Conservation (phyloP, 2,888 invertebrate genomes). For the Anticlea derivata region DNA sequence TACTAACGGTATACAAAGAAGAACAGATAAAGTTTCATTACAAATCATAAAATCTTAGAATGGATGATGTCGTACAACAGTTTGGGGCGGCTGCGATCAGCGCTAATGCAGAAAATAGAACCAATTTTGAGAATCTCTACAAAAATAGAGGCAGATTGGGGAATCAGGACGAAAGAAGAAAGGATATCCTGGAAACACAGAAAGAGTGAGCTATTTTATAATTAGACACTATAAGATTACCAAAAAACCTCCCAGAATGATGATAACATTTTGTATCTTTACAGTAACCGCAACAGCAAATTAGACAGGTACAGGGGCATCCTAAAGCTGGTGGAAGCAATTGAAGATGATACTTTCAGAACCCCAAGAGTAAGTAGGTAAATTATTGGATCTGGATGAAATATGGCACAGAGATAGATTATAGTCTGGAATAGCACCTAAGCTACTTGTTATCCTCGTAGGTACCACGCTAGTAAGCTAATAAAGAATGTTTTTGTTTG, state of each 20-base stretch:
- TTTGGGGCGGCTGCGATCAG: slow-evolving; percentile 48
- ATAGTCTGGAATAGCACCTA: no score
- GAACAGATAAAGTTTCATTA: no score
- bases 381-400: no score
- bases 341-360: slow-evolving; percentile 39
- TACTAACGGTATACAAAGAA: no score
- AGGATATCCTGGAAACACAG: slow-evolving; percentile 79
- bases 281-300: slow-evolving; percentile 73
- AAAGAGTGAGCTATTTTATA: slow-evolving; percentile 79
- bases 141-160: slow-evolving; percentile 68
- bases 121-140: slow-evolving; percentile 56
- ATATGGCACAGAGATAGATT: no score
- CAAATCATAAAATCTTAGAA: slow-evolving; percentile 32
- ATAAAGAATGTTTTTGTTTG: no score
- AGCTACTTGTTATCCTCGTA: no score
- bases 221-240: no score
- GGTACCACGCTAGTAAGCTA: no score
- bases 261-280: slow-evolving; percentile 39
- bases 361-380: slow-evolving; percentile 6
- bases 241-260: no score
- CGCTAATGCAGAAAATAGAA: slow-evolving; percentile 37
- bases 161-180: slow-evolving; percentile 81
- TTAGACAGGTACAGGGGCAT: slow-evolving; percentile 81
- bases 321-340: slow-evolving; percentile 63
- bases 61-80: slow-evolving; percentile 66